Evolutionary conservation across 1,140 invertebrate species (phyloP), one percentile per base, ranked within the genome.

Genomic region (Ectropis grisescens): DNA sequence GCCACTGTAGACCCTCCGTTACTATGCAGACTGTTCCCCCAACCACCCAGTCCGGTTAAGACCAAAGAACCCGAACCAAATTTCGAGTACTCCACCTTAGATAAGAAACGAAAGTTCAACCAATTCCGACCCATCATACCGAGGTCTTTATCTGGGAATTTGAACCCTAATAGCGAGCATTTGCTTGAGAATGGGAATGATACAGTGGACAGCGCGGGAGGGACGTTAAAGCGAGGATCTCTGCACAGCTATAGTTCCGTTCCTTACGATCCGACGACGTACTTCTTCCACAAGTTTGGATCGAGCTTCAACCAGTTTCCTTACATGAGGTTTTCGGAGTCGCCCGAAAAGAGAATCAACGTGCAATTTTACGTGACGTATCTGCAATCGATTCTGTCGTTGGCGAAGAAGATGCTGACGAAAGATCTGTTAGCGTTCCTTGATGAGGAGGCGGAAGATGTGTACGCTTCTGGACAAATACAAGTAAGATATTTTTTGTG

Each of bases 231-330:
- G 61, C 67, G 67, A 33, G 75, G 85, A 1, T 86, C 86, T 1
- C 54, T 89, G 1, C 86, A 90, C 14, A 88, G 86, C 19, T 89
- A 90, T 41, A 84, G 85, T 49, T 87, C 87, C 0, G 85, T 89
- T 2, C 87, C 88, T 1, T 92, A 92, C 48, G 93, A 96, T 79
- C 88, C 92, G 1, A 89, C 89, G 0, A 90, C 88, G 6, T 92
- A 95, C 66, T 96, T 96, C 70, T 98, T 98, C 55, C 89, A 91
- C 29, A 94, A 95, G 58, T 94, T 93, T 58, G 96, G 95, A 11
- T 97, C 96, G 0, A 95, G 92, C 62, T 98, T 98, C 44, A 93
- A 93, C 78, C 91, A 94, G 61, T 92, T 92, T 58, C 90, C 91
- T 0, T 89, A 93, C 38, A 90, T 93, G 87, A 82, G 89, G 29